These are phyloP conservation scores for Nomada goodeniana DNA, from an alignment of 2,888 invertebrate genomes.

Conservation along the genomic window DNA sequence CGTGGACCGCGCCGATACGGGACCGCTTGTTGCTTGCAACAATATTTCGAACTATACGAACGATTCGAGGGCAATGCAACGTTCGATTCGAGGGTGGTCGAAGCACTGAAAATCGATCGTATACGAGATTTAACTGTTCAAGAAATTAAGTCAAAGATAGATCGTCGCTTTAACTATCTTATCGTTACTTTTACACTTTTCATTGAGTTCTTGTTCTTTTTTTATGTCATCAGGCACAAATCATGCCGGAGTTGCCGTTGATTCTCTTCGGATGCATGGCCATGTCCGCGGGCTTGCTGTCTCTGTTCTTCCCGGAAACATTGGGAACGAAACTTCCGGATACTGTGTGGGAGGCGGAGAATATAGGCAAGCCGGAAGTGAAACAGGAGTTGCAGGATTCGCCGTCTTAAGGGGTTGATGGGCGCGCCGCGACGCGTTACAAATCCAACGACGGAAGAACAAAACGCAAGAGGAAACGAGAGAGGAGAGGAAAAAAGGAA, in stretches of 20 bases:
- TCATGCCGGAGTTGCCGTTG: conserved; percentile 86
- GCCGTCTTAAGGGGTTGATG: conserved; percentile 45
- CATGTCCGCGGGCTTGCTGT: conserved; percentile 87
- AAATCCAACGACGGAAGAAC: conserved; percentile 3
- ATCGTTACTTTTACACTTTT: neutral
- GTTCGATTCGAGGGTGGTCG: too few species aligned
- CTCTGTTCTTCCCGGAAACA: conserved; percentile 90
- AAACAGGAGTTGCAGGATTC: conserved; percentile 50
- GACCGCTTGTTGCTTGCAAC: conserved; percentile 25
- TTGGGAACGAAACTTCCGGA: conserved; percentile 87
- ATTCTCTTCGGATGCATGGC: conserved; percentile 88
- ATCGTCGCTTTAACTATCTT: neutral
- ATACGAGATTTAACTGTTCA: too few species aligned
- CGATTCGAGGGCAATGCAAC: neutral
- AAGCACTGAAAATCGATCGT: too few species aligned
- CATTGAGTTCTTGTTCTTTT: neutral
- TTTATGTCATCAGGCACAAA: conserved; percentile 72
- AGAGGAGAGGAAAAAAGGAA: too few species aligned
- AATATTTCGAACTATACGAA: neutral
- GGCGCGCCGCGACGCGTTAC: conserved; percentile 21
- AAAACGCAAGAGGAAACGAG: neutral
- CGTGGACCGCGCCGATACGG: neutral
- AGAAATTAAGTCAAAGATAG: neutral
- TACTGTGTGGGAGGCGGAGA: conserved; percentile 89
- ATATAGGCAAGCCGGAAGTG: conserved; percentile 79